phyloP scores from a whole-genome alignment of 2,113 vertebrate species.

The Raja brachyura region DNA sequence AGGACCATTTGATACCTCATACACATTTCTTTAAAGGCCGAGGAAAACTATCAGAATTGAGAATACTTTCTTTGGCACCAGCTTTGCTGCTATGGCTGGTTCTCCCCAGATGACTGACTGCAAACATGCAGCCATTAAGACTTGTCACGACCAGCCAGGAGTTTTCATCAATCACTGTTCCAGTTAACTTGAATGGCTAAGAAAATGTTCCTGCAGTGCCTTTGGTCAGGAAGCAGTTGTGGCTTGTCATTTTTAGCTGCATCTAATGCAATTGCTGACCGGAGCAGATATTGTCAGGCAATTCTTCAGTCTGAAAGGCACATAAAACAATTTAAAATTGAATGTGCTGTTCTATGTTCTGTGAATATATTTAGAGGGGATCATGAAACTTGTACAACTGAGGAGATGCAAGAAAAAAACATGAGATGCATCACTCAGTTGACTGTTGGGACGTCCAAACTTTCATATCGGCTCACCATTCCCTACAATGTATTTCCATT shows the following conservation, averaged over 20 bases:
- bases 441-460: not conserved
- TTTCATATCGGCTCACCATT: not conserved
- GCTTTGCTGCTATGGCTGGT: not conserved
- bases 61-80: not conserved
- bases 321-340: too few relatives aligned
- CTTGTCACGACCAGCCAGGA: not conserved
- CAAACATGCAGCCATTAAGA: not conserved
- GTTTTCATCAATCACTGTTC: not conserved
- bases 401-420: not conserved
- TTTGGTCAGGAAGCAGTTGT: not conserved
- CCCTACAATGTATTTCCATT: not conserved
- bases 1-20: not conserved
- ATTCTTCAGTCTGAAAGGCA: too few relatives aligned
- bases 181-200: not conserved
- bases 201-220: not conserved
- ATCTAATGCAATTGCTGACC: too few relatives aligned
- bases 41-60: not conserved
- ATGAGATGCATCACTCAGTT: not conserved
- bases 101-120: not conserved
- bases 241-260: not conserved
- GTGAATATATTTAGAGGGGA: too few relatives aligned
- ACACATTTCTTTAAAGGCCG: not conserved
- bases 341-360: too few relatives aligned
- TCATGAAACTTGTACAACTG: not conserved
- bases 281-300: too few relatives aligned